Base-by-base conservation (phyloP, 2,888 invertebrate genomes). In the Eumerus sabulonum region DNA sequence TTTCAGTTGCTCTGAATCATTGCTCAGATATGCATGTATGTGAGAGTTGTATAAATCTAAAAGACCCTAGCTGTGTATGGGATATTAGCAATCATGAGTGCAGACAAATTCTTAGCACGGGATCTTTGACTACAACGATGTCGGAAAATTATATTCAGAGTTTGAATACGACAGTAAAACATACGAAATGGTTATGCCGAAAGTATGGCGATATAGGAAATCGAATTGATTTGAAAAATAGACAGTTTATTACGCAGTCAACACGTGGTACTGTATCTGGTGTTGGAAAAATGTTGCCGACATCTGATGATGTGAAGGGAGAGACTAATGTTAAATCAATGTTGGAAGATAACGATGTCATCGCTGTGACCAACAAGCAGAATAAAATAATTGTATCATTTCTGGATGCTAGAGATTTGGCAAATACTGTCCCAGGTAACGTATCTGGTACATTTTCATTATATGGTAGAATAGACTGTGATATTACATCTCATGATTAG, bases 31-130 rank as follows among this genome's bases (percentile, higher is more conserved):
- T 93, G 76, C 85, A 87, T 45, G 89, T 89, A 89, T 95, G 90
- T 90, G 93, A 94, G 82, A 93, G 94, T 83, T 99, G 99, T 88
- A 93, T 99, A 2, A 93, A 93, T 36, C 90, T 98, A 73, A 97
- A 98, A 90, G 99, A 99, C 90, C 99, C 99, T 0, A 97, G 98
- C 88, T 99, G 99, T 89, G 97, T 97, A 16, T 99, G 98, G 98
- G 95, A 97, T 87, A 92, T 93, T 5, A 92, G 91, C 81, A 90
- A 91, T 82, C 92, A 91, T 84, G 91, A 92, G 84, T 92, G 92
- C 85, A 88, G 87, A 66, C 86, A 86, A 59, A 82, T 88, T 27
- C 84, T 82, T 7, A 82, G 76, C 44, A 84, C 82, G 3, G 84
- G 81, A 42, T 83, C 85, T 48, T 85, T 87, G 54, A 83, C 84